Base-by-base conservation (phyloP, 2,888 invertebrate species). In the Euplexia lucipara region DNA sequence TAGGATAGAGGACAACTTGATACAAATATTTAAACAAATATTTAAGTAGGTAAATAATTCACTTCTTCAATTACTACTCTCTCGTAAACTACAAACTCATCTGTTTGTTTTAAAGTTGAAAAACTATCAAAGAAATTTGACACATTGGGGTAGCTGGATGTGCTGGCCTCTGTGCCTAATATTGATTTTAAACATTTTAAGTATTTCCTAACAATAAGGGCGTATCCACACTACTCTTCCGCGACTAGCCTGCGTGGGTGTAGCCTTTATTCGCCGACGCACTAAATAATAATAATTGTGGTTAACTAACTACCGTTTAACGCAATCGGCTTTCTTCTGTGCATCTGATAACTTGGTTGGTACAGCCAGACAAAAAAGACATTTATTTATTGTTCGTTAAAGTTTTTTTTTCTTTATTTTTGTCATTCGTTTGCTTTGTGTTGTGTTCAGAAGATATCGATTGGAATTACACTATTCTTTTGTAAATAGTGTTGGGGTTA, bases 231-330 rank as follows among this genome's bases (percentile, higher is more conserved):
- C 60, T 68, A 83, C 10, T 4, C 78, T 8, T 35, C 5, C 71
- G 60, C 39, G 59, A 67, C 80, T 58, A 78, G 64, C 42, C 18
- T 64, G 90, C 91, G 93, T 93, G 90, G 94, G 94, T 88, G 93
- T 88, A 83, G 80, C 85, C 87, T 92, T 91, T 92, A 89, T 89
- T 86, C 86, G 84, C 89, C 88, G 89, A 88, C 90, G 91, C 88
- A 92, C 92, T 93, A 92, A 93, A 94, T 93, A 94, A 94, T 93
- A 94, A 92, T 93, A 92, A 93, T 94, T 92, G 91, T 88, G 84
- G 86, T 86, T 94, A 92, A 94, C 92, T 92, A 94, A 94, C 94
- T 91, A 94, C 94, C 93, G 93, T 92, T 93, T 93, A 93, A 91
- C 92, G 93, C 92, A 93, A 86, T 89, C 88, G 88, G 87, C 91